Base-by-base conservation (phyloP, 2,888 invertebrate species). In the Athalia circularis region DNA sequence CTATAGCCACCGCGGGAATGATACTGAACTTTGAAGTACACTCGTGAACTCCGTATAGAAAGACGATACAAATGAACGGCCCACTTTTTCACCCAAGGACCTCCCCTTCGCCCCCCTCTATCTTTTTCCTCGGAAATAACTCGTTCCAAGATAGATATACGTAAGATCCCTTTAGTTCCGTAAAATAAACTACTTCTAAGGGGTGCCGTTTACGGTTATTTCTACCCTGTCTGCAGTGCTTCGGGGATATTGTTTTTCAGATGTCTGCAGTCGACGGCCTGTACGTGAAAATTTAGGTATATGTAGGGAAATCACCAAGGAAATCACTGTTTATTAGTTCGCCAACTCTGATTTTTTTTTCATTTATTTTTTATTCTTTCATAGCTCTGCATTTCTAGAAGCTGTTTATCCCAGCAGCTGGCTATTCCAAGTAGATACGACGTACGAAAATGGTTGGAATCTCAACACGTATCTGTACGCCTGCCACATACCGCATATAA, bases 11-110 rank as follows among this genome's bases (percentile, higher is more conserved):
- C 65, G 6, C 29, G 52, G 29, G 13, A 50, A 67, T 13, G 13
- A 50, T n/a, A 76, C 45, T 61, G 61, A 77, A 77, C 77, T 77
- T 77, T 77, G 61, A 72, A 77, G 77, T 50, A 77, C 70, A 61
- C 68, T 72, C 54, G 47, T n/a, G 29, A 72, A 72, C 57, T 59
- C 29, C 72, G 68, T 72, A 13, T 47, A 48, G 72, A 70, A 45
- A 77, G 70, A 43, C 61, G 70, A 77, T 77, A 77, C 50, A 54
- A 68, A 62, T 70, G 72, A 77, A 77, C 77, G 50, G 29, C 7
- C 52, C 15, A 15, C 65, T 15, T 68, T 64, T 64, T 61, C 47
- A 45, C 57, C 15, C 0, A 5, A 15, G 59, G 47, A 54, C 29
- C 9, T 59, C 6, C 65, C 47, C 47, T 47, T 57, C 9, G 1